Base-by-base conservation (phyloP, 2,113 vertebrate genomes). In the Girardinichthys multiradiatus region DNA sequence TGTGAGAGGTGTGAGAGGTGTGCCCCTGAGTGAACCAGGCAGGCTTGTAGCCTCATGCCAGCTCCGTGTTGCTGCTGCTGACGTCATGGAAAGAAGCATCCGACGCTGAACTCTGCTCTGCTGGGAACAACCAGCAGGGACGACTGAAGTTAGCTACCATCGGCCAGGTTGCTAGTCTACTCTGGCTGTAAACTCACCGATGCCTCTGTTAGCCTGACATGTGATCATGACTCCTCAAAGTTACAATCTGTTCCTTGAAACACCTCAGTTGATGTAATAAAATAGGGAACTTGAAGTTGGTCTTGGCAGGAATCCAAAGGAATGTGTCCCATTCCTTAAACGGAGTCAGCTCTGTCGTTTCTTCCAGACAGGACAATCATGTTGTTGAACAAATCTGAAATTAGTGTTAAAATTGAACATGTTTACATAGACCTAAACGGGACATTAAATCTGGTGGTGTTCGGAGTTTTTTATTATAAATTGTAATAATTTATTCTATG, bases 21-120 rank as follows among this genome's bases (percentile, higher is more conserved):
- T 85, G 77, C 76, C 85, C 70, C 82, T 68, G 63, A 79, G 82
- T 80, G 82, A 79, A 79, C 69, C 70, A 71, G 81, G 80, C 84
- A 63, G 68, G 88, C 89, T 82, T 79, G 84, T 82, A 87, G 91
- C 82, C 78, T 86, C 76, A 76, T 90, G 88, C 91, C 86, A 91
- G 82, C 77, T 75, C 70, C 66, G 72, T 65, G 62, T 78, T 33
- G 33, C 77, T 33, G 35, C 82, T 84, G 35, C 73, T 91, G 90
- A 93, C 92, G 92, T 94, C 88, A 92, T 90, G 90, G 91, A 92
- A 92, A 91, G 64, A 86, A 75, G 86, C 82, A 69, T 76, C 89
- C 85, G 83, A 81, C 81, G 88, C 81, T 87, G 84, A 89, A 87
- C 87, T 84, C 65, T 37, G 33, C 57, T 17, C 13, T 57, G 70